Evolutionary conservation across 2,888 invertebrate genomes (phyloP), one percentile per base, ranked within the genome.

Genomic region (Drosophila merina): DNA sequence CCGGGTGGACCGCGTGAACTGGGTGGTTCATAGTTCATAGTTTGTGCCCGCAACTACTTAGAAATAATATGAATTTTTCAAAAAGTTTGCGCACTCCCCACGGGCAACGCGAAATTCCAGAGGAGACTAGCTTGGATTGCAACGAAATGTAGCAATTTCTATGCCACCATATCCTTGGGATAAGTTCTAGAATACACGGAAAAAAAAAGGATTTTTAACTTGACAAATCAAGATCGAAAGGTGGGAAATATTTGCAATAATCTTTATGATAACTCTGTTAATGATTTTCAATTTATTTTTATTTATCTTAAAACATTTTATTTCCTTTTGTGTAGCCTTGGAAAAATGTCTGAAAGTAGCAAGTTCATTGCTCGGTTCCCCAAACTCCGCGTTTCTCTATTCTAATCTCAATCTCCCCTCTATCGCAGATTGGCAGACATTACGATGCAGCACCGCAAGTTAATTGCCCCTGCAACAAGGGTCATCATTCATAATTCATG

Each of bases 61-160:
- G 42, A 68, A 74, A 70, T 73, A 63, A 47, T 72, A 72, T 75
- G 75, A 54, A 87, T 87, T 72, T 83, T 85, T 82, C 56, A 80
- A 82, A 77, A 82, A 79, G 73, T 75, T 86, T 75, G 59, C 58
- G 36, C 69, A 68, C 69, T 83, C 72, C 80, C 68, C 63, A 68
- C 69, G 67, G 74, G 67, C 68, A 60, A 56, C 50, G 47, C 36
- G 70, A 70, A 57, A 68, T 74, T n/a, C 60, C 52, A 6, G 36
- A 36, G 12, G 33, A 44, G 51, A 36, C 50, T n/a, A 63, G 48
- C 44, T 62, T 64, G 51, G 62, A 66, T 64, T 51, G 55, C 52
- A 56, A 25, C 40, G 42, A 71, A 76, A 82, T 71, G 63, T 82
- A 58, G 58, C 72, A 49, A 81, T 79, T 85, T 57, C 69, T 72